Percentiles rank a stretch among this genome's conserved stretches.
Conservation (phyloP, 2,797 vertebrate species). For the Iguana delicatissima region DNA sequence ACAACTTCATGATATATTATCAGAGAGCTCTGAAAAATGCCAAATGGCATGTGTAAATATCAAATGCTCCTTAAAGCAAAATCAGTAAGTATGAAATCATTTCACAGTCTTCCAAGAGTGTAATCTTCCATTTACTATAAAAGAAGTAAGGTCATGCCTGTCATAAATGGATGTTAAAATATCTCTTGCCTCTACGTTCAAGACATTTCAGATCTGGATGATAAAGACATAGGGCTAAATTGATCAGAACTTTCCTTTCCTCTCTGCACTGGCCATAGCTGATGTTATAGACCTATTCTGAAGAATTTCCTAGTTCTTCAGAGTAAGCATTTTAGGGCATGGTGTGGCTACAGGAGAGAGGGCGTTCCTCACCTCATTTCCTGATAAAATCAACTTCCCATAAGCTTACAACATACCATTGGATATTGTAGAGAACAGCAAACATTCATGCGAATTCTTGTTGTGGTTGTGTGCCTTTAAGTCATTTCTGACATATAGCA, state of each 20-base stretch:
- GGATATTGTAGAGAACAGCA: conserved; percentile 7
- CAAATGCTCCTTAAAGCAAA: conserved; percentile 63
- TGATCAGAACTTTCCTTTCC: no score
- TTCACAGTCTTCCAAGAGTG: conserved; percentile 54
- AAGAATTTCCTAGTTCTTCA: neutral
- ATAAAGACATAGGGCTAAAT: neutral
- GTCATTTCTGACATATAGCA: no score
- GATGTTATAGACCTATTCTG: neutral
- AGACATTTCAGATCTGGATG: conserved; percentile 54
- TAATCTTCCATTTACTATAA: conserved; percentile 60
- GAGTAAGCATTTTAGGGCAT: neutral
- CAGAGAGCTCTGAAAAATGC: conserved; percentile 54
- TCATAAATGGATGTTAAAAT: conserved; percentile 49
- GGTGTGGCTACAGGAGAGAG: no score
- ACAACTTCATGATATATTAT: neutral
- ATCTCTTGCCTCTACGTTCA: conserved; percentile 45
- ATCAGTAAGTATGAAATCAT: conserved; percentile 63
- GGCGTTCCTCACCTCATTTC: no score
- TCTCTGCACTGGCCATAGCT: no score
- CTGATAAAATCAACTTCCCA: no score
- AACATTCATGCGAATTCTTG: neutral
- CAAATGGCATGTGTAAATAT: conserved; percentile 49
- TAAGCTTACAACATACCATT: neutral
- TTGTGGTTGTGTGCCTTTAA: neutral
- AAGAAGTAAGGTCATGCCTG: conserved; percentile 51